Evolutionary conservation across 2,888 invertebrate species (phyloP).

Genomic region (Orthosia gracilis): DNA sequence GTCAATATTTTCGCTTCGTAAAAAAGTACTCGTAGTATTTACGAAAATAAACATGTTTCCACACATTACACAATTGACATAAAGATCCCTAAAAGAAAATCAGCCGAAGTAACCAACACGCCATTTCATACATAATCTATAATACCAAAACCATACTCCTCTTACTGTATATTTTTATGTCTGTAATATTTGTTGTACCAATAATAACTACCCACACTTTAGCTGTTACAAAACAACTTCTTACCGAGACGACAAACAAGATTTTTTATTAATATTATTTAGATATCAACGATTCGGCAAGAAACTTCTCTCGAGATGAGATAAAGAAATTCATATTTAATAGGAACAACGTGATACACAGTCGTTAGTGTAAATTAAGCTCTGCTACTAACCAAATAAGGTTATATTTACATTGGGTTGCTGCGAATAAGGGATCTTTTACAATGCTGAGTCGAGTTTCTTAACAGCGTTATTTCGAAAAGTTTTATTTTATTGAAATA

Average conservation of each 20-base stretch:
- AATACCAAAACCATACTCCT: not conserved
- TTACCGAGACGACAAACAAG: conserved; percentile 50
- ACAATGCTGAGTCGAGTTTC: conserved; percentile 28
- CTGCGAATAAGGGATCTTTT: not conserved
- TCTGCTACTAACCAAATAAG: conserved; percentile 15
- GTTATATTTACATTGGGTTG: conserved; percentile 18
- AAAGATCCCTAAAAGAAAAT: conserved; percentile 1
- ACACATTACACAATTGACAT: not conserved
- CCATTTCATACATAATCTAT: conserved; percentile 10
- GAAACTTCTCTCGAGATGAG: conserved; percentile 42
- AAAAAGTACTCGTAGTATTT: not conserved
- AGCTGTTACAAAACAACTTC: conserved; percentile 43
- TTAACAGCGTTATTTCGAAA: conserved; percentile 31
- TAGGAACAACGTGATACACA: conserved; percentile 17
- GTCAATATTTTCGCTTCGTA: not conserved
- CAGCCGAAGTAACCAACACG: conserved; percentile 1
- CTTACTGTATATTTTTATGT: conserved; percentile 30
- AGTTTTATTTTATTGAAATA: conserved; percentile 62
- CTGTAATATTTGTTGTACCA: conserved; percentile 24
- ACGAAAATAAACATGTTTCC: not conserved
- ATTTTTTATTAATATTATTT: conserved; percentile 63
- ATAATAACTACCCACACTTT: conserved; percentile 21
- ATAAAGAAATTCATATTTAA: conserved; percentile 63
- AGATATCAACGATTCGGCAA: conserved; percentile 52
- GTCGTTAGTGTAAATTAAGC: conserved; percentile 32